A percentile compares a stretch with the other conserved stretches of the same genome.
Conservation (phyloP, 1,140 invertebrate genomes). For the Drosophila littoralis region DNA sequence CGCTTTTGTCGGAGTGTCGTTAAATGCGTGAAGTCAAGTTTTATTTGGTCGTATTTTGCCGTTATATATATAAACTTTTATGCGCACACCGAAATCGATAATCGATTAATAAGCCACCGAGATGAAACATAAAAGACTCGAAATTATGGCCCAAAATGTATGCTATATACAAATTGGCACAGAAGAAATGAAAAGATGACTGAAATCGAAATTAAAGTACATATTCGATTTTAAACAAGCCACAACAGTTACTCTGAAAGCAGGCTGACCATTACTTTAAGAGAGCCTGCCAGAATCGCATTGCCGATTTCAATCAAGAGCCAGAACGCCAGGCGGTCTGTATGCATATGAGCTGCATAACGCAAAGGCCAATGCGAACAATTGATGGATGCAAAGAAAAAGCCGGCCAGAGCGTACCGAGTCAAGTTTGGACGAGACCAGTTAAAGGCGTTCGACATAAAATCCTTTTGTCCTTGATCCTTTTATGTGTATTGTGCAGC, state of each 20-base stretch:
- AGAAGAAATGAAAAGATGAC: neutral
- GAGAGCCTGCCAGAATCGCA: neutral
- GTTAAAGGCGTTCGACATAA: conserved; percentile 13
- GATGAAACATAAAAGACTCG: neutral
- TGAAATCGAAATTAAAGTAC: neutral
- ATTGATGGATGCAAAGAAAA: neutral
- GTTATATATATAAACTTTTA: conserved; percentile 17
- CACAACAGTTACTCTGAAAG: too few relatives aligned
- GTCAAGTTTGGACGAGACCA: neutral
- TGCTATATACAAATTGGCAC: neutral
- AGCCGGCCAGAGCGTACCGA: neutral
- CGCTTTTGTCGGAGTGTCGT: conserved; percentile 11
- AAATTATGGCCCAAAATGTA: conserved; percentile 1
- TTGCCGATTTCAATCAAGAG: neutral
- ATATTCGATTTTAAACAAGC: neutral
- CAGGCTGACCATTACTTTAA: neutral
- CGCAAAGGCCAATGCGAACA: conserved; percentile 6
- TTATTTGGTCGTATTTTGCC: conserved; percentile 16
- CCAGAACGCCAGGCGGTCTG: neutral
- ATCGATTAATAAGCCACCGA: conserved; percentile 29
- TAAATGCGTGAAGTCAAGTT: conserved; percentile 13
- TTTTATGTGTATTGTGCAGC: conserved; percentile 19
- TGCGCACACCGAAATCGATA: conserved; percentile 16
- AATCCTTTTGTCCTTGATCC: conserved; percentile 16
- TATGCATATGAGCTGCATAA: conserved; percentile 11